phyloP scores from a whole-genome alignment of 1,140 invertebrate species.

The Drosophila rhopaloa region DNA sequence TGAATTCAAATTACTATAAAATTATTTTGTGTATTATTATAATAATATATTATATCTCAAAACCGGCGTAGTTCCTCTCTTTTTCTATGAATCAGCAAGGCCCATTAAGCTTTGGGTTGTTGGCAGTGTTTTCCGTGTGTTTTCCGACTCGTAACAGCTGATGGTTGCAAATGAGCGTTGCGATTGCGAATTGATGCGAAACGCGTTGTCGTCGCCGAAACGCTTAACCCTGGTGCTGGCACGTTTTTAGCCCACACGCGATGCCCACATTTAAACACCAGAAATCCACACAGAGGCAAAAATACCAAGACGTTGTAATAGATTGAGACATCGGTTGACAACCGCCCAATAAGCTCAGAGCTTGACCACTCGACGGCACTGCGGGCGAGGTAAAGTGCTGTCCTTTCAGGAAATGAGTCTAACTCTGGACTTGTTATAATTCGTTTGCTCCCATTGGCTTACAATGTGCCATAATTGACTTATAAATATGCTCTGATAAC shows the following conservation, averaged over 20 bases:
- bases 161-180: slow-evolving; percentile 19
- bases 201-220: slow-evolving; percentile 25
- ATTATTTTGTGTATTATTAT: no score
- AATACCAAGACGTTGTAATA: slow-evolving; percentile 4
- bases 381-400: not conserved
- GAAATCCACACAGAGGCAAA: not conserved
- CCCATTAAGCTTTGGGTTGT: not conserved
- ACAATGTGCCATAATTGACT: not conserved
- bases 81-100: no score
- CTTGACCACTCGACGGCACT: slow-evolving; percentile 13
- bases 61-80: no score
- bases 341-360: slow-evolving; percentile 32
- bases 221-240: slow-evolving; percentile 40
- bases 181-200: slow-evolving; percentile 52
- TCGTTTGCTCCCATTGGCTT: not conserved
- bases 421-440: not conserved
- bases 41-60: no score
- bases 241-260: slow-evolving; percentile 67
- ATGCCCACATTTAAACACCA: slow-evolving; percentile 1
- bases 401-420: not conserved
- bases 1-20: no score
- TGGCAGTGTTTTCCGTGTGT: slow-evolving; percentile 1
- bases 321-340: slow-evolving; percentile 18
- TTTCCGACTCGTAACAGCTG: slow-evolving; percentile 43
- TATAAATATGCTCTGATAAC: no score